Conservation (phyloP, 2,113 vertebrate species). For the Phrynosoma blainvillii region DNA sequence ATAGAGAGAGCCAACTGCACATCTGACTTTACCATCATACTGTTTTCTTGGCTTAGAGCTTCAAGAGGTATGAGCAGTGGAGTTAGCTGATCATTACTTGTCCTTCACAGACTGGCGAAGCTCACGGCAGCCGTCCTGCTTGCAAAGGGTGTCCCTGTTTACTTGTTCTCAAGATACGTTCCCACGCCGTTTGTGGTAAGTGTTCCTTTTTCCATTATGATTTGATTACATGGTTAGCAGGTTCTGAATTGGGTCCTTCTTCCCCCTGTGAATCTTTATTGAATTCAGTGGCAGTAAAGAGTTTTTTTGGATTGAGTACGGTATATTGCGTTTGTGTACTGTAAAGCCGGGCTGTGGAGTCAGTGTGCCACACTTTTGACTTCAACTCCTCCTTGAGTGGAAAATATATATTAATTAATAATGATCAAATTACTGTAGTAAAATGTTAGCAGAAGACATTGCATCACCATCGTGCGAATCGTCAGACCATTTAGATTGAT, state of each 20-base stretch:
- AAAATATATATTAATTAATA: too few species aligned
- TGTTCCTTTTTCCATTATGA: not conserved
- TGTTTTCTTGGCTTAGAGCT: not conserved
- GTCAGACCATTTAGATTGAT: too few species aligned
- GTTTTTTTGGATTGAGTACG: not conserved
- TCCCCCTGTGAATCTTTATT: not conserved
- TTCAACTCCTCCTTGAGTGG: too few species aligned
- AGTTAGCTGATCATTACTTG: conserved; percentile 37
- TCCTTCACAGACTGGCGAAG: conserved; percentile 82
- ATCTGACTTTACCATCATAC: too few species aligned
- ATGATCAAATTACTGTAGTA: too few species aligned
- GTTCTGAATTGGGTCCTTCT: not conserved
- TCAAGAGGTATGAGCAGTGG: too few species aligned
- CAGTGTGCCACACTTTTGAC: too few species aligned
- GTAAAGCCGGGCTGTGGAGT: too few species aligned
- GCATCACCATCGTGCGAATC: too few species aligned
- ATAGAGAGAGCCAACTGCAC: too few species aligned
- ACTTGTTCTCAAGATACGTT: conserved; percentile 91
- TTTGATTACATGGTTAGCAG: not conserved
- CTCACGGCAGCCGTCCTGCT: conserved; percentile 91
- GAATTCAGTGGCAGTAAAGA: not conserved
- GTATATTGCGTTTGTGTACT: too few species aligned
- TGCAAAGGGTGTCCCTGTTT: conserved; percentile 85
- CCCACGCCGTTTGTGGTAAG: conserved; percentile 97
- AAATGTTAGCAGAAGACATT: too few species aligned